phyloP scores from a whole-genome alignment of 2,888 invertebrate genomes.

The Dolichopus griseipennis region DNA sequence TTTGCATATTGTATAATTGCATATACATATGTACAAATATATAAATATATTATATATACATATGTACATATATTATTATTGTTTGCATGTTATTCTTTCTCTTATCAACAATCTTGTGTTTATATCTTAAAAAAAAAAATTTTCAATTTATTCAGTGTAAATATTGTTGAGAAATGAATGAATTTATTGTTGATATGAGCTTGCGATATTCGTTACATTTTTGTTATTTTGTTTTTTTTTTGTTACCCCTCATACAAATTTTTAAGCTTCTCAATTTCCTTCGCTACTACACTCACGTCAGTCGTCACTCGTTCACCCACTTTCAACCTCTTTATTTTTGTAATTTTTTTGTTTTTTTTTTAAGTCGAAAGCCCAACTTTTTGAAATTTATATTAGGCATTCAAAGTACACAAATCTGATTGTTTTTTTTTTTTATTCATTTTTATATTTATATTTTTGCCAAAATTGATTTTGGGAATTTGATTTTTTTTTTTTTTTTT shows the following conservation, averaged over 20 bases:
- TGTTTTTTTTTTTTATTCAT: not conserved
- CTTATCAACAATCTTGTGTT: not conserved
- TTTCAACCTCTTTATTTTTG: not conserved
- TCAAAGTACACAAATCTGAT: not conserved
- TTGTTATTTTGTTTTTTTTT: not conserved
- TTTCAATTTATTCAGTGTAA: constrained; percentile 4
- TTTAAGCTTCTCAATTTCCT: too few relatives aligned
- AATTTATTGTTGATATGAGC: not conserved
- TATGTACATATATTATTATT: not conserved
- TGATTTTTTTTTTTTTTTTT: not conserved
- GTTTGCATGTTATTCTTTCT: not conserved
- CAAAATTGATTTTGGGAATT: not conserved
- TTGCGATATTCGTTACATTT: not conserved
- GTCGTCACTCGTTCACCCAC: too few relatives aligned
- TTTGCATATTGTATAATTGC: not conserved
- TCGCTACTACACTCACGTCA: too few relatives aligned
- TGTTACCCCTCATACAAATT: too few relatives aligned
- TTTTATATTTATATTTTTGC: too few relatives aligned
- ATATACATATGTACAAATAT: not conserved
- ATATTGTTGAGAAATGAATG: not conserved
- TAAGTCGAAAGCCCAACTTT: not conserved
- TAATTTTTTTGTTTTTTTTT: not conserved
- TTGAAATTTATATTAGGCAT: not conserved
- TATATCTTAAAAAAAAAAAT: not conserved
- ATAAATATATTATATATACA: not conserved